Percentiles rank a stretch among this genome's conserved stretches.
These are phyloP conservation scores for Dugesia japonica DNA, from an alignment of 2,888 invertebrate species.

Conservation along the genomic window DNA sequence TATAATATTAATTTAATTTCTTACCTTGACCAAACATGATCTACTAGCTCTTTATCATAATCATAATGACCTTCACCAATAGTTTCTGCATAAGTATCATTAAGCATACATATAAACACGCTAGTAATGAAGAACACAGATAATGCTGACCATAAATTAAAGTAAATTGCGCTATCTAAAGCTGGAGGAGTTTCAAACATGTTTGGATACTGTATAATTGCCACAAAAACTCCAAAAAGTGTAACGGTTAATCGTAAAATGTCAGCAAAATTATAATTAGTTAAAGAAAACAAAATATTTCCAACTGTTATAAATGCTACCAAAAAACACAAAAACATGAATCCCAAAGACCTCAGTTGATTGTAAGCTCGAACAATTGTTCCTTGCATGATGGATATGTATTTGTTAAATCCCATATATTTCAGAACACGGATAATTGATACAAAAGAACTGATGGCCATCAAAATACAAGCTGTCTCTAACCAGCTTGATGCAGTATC, in stretches of 20 bases:
- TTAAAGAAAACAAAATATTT: constrained; percentile 22
- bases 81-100: constrained; percentile 34
- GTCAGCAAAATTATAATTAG: constrained; percentile 17
- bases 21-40: constrained; percentile 31
- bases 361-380: constrained; percentile 13
- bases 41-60: constrained; percentile 30
- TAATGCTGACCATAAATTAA: constrained; percentile 38
- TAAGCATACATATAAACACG: constrained; percentile 39
- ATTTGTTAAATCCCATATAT: constrained; percentile 30
- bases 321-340: constrained; percentile 26
- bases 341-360: constrained; percentile 27
- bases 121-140: constrained; percentile 39
- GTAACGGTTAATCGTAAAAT: background rate
- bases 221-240: constrained; percentile 22
- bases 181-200: constrained; percentile 26
- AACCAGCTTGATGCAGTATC: constrained; percentile 28
- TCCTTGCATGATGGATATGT: constrained; percentile 32
- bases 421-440: constrained; percentile 31
- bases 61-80: constrained; percentile 25
- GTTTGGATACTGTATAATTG: constrained; percentile 11
- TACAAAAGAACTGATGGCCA: constrained; percentile 26
- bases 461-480: constrained; percentile 29
- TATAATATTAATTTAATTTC: background rate
- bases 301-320: constrained; percentile 25
- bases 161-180: constrained; percentile 36